A percentile compares a stretch with the other conserved stretches of the same genome.
Evolutionary conservation across 2,888 invertebrate genomes (phyloP).

Genomic region (Thymelicus sylvestris): DNA sequence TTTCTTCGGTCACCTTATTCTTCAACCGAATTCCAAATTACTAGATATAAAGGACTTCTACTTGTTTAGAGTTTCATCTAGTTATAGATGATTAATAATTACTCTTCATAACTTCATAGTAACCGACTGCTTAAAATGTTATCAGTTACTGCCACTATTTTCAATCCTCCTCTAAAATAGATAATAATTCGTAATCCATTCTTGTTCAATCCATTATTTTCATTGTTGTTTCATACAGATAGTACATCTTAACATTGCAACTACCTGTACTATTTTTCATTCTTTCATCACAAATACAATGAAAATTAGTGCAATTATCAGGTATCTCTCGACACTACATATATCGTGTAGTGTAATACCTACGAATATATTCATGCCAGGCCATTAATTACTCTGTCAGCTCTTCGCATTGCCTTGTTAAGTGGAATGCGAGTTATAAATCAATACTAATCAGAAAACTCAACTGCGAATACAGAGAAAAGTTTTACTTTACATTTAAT

Average conservation of each 20-base stretch:
- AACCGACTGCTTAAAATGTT: too few species aligned
- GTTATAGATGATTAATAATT: too few species aligned
- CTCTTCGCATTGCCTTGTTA: slow-evolving; percentile 12
- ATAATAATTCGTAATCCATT: too few species aligned
- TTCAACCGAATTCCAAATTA: too few species aligned
- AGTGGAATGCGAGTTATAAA: slow-evolving; percentile 23
- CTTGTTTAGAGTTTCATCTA: too few species aligned
- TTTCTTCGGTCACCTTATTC: too few species aligned
- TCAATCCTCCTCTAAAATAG: too few species aligned
- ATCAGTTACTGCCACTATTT: too few species aligned
- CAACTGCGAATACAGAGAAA: background rate
- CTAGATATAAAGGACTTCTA: too few species aligned
- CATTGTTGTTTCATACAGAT: too few species aligned
- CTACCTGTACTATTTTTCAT: background rate
- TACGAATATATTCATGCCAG: slow-evolving; percentile 8
- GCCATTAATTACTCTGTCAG: slow-evolving; percentile 32
- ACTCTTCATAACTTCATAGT: too few species aligned
- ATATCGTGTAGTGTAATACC: background rate
- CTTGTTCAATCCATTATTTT: too few species aligned
- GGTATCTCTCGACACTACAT: background rate
- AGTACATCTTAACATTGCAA: background rate
- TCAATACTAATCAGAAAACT: slow-evolving; percentile 26
- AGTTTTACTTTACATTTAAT: background rate
- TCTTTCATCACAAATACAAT: background rate
- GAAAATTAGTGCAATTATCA: slow-evolving; percentile 32